phyloP scores from a whole-genome alignment of 2,888 invertebrate species.

The Diaprepes abbreviatus region DNA sequence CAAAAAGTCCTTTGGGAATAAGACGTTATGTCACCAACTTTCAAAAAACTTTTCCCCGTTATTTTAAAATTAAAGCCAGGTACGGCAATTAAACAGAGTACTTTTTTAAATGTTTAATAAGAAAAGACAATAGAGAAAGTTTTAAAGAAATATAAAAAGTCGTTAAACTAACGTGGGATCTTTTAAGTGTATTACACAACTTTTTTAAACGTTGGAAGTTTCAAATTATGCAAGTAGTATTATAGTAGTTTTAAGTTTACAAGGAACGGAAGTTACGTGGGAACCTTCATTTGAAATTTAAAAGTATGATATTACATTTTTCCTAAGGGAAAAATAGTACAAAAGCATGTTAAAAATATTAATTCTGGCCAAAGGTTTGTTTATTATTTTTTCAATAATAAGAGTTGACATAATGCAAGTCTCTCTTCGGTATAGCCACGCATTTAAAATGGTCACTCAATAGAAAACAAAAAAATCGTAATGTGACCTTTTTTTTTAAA shows the following conservation, averaged over 20 bases:
- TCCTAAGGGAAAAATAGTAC: neutral
- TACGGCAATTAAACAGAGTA: conserved; percentile 26
- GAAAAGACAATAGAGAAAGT: conserved; percentile 33
- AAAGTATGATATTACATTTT: neutral
- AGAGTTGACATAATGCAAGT: too few species aligned
- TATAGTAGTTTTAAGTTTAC: conserved; percentile 16
- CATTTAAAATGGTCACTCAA: too few species aligned
- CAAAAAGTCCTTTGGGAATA: too few species aligned
- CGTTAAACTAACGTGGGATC: conserved; percentile 22
- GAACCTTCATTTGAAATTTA: neutral
- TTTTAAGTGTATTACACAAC: conserved; percentile 26
- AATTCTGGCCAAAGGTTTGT: too few species aligned
- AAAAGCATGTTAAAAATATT: too few species aligned
- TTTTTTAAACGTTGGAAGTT: conserved; percentile 18
- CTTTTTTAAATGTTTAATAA: conserved; percentile 31
- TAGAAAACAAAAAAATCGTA: too few species aligned
- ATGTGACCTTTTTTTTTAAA: too few species aligned
- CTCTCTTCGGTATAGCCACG: too few species aligned
- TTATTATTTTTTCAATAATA: too few species aligned
- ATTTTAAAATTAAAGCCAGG: conserved; percentile 18
- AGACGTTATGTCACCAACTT: conserved; percentile 3
- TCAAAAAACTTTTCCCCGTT: conserved; percentile 21
- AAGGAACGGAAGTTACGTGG: neutral
- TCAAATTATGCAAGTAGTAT: conserved; percentile 23
- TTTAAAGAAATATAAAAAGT: conserved; percentile 30